Evolutionary conservation across 1,140 invertebrate genomes (phyloP).

Genomic region (Magallana angulata): DNA sequence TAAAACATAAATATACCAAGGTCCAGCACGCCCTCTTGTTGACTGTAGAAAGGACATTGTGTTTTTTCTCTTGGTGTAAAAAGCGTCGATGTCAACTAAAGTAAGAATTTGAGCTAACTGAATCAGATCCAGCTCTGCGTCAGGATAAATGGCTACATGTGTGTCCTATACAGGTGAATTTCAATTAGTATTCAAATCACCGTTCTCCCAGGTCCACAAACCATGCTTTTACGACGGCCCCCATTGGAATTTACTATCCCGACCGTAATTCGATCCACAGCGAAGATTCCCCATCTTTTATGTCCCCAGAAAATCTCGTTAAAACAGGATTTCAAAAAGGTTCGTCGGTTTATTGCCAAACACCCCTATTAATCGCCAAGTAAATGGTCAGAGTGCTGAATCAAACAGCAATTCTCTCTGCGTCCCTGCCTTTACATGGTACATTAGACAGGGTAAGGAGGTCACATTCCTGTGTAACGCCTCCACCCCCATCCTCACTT

Average conservation of each 20-base stretch:
- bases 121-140: too few species aligned
- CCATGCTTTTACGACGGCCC: background rate
- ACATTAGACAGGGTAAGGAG: background rate
- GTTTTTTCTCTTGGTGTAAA: too few species aligned
- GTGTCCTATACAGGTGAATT: background rate
- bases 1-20: too few species aligned
- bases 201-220: background rate
- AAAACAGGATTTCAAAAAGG: conserved; percentile 19
- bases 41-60: too few species aligned
- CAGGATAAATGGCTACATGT: background rate
- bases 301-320: background rate
- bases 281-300: background rate
- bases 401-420: background rate
- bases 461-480: too few species aligned
- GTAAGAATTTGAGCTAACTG: too few species aligned
- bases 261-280: background rate
- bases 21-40: too few species aligned
- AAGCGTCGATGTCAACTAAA: too few species aligned
- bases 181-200: background rate
- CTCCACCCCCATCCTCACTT: too few species aligned
- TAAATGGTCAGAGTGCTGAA: background rate
- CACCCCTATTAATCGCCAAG: background rate
- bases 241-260: background rate
- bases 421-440: conserved; percentile 7
- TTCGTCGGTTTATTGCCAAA: background rate